A percentile compares a stretch with the other conserved stretches of the same genome.
These are phyloP conservation scores for Ganaspis brasiliensis DNA, from an alignment of 2,888 invertebrate species.

Conservation along the genomic window DNA sequence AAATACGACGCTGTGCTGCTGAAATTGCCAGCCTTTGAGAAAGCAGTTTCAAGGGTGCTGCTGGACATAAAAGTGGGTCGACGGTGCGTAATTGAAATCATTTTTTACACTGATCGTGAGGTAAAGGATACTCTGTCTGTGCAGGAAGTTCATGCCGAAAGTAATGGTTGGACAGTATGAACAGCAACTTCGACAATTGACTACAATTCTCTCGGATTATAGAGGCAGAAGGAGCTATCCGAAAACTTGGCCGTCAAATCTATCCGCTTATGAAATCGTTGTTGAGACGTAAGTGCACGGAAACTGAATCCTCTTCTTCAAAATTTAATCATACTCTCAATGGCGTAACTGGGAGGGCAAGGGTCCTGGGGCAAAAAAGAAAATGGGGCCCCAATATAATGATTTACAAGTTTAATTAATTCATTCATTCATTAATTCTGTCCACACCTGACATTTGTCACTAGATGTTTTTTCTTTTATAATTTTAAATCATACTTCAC, in stretches of 20 bases:
- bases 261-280: conserved; percentile 90
- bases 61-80: conserved; percentile 91
- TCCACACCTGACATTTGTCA: too few relatives aligned
- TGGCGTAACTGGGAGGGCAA: too few relatives aligned
- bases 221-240: conserved; percentile 85
- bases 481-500: too few relatives aligned
- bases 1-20: conserved; percentile 88
- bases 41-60: conserved; percentile 91
- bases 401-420: too few relatives aligned
- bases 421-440: too few relatives aligned
- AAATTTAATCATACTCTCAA: too few relatives aligned
- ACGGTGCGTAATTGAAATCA: conserved; percentile 82
- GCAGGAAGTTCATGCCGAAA: conserved; percentile 94
- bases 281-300: conserved; percentile 90
- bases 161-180: conserved; percentile 94
- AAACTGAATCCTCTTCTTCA: conserved; percentile 19
- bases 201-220: conserved; percentile 92
- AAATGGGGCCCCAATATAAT: too few relatives aligned
- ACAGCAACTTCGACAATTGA: conserved; percentile 90
- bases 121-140: conserved; percentile 81
- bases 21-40: conserved; percentile 91
- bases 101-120: conserved; percentile 75
- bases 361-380: too few relatives aligned
- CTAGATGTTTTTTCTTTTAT: too few relatives aligned
- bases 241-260: conserved; percentile 86